Evolutionary conservation across 2,888 invertebrate species (phyloP), one percentile per base, ranked within the genome.

Genomic region (Drosophila lacicola): DNA sequence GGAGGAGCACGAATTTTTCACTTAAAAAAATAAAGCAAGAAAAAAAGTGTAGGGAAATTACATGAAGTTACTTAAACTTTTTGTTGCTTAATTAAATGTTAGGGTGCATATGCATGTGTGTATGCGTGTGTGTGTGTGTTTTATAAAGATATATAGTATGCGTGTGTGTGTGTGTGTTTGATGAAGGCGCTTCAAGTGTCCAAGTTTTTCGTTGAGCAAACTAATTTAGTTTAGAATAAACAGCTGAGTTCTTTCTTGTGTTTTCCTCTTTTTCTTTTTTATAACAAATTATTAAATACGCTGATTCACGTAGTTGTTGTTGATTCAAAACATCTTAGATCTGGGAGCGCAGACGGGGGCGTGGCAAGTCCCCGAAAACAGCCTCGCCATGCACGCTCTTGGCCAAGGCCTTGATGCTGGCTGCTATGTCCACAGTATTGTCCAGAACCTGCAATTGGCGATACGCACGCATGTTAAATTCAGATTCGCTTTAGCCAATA

Each of bases 381-480:
- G 95, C 94, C 92, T 97, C 97, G 70, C 96, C 97, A 93, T 97
- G 97, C 70, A 98, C 96, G 83, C 97, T 98, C 87, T 96, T 96
- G 19, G 98, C 97, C 87, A 98, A 93, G n/a, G 97, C 97, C 92
- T 97, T 96, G 91, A 98, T 98, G 91, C 96, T 97, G 45, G 97
- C 97, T 74, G 97, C 97, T 91, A 98, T 98, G 91, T 97, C 96
- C 71, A 95, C 94, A 34, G 95, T 94, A 87, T 95, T 95, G 89
- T 95, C 95, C 91, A 91, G 70, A 37, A 89, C 94, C 93, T 75
- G 91, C 29, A 5, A 9, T 3, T 2, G 6, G 11, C 19, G n/a
- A 33, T n/a, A 10, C 3, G 36, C 1, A 19, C 4, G 17, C 17
- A 21, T 33, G 34, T 58, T 50, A 29, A 42, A 25, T 39, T 19